Evolutionary conservation across 2,113 vertebrate species (phyloP), one percentile per base, ranked within the genome.

Genomic region (Eolophus roseicapilla): DNA sequence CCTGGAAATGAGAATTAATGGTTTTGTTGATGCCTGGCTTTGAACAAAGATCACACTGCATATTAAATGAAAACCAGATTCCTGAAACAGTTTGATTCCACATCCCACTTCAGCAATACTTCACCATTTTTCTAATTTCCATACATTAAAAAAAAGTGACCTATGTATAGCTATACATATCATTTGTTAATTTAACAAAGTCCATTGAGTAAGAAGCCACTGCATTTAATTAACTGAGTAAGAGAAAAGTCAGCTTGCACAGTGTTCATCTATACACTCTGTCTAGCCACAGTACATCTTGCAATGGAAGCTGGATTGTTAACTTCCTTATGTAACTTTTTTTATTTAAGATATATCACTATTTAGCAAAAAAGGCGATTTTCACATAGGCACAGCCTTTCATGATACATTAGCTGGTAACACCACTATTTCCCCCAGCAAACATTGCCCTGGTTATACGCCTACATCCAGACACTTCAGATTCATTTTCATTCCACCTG

Each of bases 111-210:
- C 29, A 68, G 35, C 29, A 39, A 6, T 33, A 43, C 19, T 62
- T 53, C 8, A 57, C 11, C 4, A 23, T n/a, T 47, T 79, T 29
- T 47, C 23, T 63, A 3, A 46, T n/a, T 75, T 55, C 12, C 29
- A 46, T 33, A 10, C 2, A 11, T 43, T 13, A 18, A n/a, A 13
- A n/a, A 37, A 17, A 10, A 63, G 2, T 7, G 2, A 18, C 6
- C 19, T 59, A 41, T 17, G 2, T 29, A 63, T 5, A 3, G 21
- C 52, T 46, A 11, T 7, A 53, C 3, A 1, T 3, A 77, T 59
- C 20, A 37, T 20, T 70, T 10, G 11, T 13, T 57, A 67, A 76
- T 70, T 57, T 69, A 84, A 74, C 27, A 24, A 67, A 74, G 21
- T n/a, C 33, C 3, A 4, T 20, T 65, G 46, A 86, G 10, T 17